Percentiles rank a stretch among this genome's conserved stretches.
phyloP scores from a whole-genome alignment of 2,888 invertebrate genomes.

The Caenorhabditis becei region DNA sequence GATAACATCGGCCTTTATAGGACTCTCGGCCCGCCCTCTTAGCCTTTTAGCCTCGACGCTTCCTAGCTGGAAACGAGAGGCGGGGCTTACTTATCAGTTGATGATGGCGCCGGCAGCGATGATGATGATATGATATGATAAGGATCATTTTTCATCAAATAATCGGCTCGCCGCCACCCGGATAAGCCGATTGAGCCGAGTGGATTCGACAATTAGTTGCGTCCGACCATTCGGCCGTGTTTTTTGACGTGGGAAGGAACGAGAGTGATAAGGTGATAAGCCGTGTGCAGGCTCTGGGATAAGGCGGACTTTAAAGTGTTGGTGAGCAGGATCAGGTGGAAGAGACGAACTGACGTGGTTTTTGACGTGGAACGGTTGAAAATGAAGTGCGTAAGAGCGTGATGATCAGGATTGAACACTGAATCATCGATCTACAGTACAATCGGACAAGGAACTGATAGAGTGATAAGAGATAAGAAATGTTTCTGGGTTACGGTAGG shows the following conservation, averaged over 20 bases:
- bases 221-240: constrained; percentile 7
- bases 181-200: constrained; percentile 40
- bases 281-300: constrained; percentile 2
- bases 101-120: background rate
- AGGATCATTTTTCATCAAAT: constrained; percentile 16
- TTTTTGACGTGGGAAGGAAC: constrained; percentile 31
- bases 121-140: constrained; percentile 10
- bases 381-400: too few species aligned
- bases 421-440: too few species aligned
- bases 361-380: background rate
- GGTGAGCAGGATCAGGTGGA: constrained; percentile 1
- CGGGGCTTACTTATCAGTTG: constrained; percentile 3
- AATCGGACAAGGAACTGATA: too few species aligned
- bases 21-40: constrained; percentile 22
- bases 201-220: constrained; percentile 32
- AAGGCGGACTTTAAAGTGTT: constrained; percentile 1
- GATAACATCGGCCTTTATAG: constrained; percentile 1
- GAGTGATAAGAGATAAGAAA: too few species aligned
- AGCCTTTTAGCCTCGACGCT: constrained; percentile 5
- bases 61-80: constrained; percentile 4
- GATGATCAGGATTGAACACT: background rate
- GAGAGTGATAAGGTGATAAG: constrained; percentile 8
- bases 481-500: too few species aligned
- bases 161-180: constrained; percentile 21
- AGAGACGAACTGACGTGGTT: background rate